Base-by-base conservation (phyloP, 1,140 invertebrate species). In the Fopius arisanus region DNA sequence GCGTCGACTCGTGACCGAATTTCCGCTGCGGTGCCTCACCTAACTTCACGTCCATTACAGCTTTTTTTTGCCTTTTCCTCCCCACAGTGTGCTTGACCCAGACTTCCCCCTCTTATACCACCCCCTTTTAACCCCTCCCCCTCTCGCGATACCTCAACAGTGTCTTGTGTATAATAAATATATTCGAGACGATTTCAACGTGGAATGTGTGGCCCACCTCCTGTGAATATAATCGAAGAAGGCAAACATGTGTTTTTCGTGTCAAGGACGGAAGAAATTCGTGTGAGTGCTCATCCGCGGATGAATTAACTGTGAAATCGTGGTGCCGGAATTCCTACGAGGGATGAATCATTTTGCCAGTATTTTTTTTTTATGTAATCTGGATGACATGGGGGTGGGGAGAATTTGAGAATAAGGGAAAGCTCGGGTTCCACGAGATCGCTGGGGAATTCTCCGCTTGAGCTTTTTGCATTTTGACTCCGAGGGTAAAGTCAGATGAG, bases 81-180 rank as follows among this genome's bases (percentile, higher is more conserved):
- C 54, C 3, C 54, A 59, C 23, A 59, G 26, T 65, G 28, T 65
- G 62, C 62, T 65, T 65, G 62, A 65, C 62, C 62, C 62, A 65
- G 62, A 65, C 62, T 65, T n/a, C n/a, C 4, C n/a, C 54, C 21
- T 10, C 16, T n/a, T 9, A 16, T 26, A 3, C 16, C 16, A 3
- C 43, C 54, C 23, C 21, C 21, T 9, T 59, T 23, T 10, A 6
- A 16, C 12, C 54, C 54, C 54, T 7, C 54, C 23, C 28, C 28
- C n/a, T 29, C 29, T 16, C 62, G 16, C 29, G 54, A 59, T 28
- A 59, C 43, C 43, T 16, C 43, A 26, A 59, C 19, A 59, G 54
- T 59, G 54, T 59, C 19, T 28, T 59, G 54, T 59, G 54, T 59
- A 28, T 59, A 28, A 59, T 59, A 26, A 59, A 59, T 28, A 59